Base-by-base conservation (phyloP, 1,140 invertebrate species). In the Drosophila pseudoananassae region DNA sequence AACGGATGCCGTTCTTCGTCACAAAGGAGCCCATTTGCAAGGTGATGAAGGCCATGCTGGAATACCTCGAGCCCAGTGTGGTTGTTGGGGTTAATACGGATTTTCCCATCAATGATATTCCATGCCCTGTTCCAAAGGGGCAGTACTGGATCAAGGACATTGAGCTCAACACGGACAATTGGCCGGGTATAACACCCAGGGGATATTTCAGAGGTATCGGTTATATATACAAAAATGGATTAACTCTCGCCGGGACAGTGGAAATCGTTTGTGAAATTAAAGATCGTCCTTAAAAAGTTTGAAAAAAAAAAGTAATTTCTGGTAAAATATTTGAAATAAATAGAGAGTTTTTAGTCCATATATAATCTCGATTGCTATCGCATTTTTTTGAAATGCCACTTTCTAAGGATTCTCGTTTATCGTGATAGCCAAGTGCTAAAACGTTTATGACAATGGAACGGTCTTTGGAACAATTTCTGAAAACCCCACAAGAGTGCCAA, bases 401-500 rank as follows among this genome's bases (percentile, higher is more conserved):
- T 6, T 36, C 5, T 31, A 1, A 17, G 10, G 14, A 68, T 9
- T 15, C 17, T 0, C 10, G 8, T 3, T 31, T 29, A 68, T 69
- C 65, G 20, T 33, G 65, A 69, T 69, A 5, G 1, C 10, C 17
- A 56, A 25, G 65, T 69, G 50, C 10, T 7, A 69, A 55, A 69
- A 55, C 61, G 31, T 50, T 68, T 55, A 20, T 3, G 4, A 9
- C 38, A 46, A 36, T 29, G 58, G 9, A 29, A n/a, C n/a, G n/a
- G n/a, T 40, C 58, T 9, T 43, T 33, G 14, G 25, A 23, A 51
- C 36, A 8, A 17, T 20, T 31, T 55, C 25, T 14, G 23, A 12
- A 23, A 49, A 33, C 43, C 51, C 69, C 52, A 47, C 50, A 36
- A 27, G 25, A 36, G 68, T 73, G 68, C 25, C 33, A 61, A 73